Percentiles rank a stretch among this genome's conserved stretches.
phyloP scores from a whole-genome alignment of 2,113 vertebrate genomes.

The Paramormyrops kingsleyae region DNA sequence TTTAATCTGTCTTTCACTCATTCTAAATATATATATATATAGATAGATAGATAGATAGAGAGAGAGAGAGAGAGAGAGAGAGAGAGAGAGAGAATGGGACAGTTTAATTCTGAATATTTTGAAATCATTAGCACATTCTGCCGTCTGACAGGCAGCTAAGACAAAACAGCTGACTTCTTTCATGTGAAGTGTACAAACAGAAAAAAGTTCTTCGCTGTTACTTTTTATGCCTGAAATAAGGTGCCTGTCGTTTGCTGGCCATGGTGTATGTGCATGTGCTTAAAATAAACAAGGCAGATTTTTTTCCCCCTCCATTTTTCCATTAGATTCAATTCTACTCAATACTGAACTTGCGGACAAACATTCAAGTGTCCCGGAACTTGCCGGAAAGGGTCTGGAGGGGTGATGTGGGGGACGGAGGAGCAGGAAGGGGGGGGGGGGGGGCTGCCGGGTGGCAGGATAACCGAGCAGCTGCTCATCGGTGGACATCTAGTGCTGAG shows the following conservation, averaged over 20 bases:
- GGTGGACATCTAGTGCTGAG: neutral
- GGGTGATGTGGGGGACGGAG: neutral
- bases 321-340: conserved; percentile 1
- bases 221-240: neutral
- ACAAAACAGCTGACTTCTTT: neutral
- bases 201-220: neutral
- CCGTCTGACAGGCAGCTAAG: neutral
- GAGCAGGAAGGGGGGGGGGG: neutral
- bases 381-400: neutral
- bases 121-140: neutral
- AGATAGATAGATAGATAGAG: neutral
- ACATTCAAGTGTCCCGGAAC: neutral
- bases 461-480: neutral
- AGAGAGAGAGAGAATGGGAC: neutral
- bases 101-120: neutral
- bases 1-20: neutral
- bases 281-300: neutral
- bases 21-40: neutral
- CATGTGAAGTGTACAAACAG: neutral
- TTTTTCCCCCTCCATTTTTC: neutral
- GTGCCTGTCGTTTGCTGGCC: neutral
- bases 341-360: neutral
- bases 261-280: neutral
- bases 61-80: neutral
- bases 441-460: neutral